These are phyloP conservation scores for Sarcophaga variegata DNA, from an alignment of 2,888 invertebrate species.

Conservation along the genomic window DNA sequence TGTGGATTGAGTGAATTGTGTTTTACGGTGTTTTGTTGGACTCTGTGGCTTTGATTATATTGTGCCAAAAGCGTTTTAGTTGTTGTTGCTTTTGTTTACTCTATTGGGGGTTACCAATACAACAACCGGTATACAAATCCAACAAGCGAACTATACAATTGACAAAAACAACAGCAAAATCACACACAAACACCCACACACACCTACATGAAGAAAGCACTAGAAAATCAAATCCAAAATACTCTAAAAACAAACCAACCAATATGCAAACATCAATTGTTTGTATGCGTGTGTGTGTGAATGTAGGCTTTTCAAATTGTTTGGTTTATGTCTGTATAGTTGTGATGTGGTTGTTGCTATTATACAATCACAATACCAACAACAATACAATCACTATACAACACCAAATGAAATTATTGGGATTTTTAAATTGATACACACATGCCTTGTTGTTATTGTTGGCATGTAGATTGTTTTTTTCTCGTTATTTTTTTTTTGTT, in stretches of 20 bases:
- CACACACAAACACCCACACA: no score
- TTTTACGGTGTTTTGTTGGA: slow-evolving; percentile 62
- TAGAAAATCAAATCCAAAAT: slow-evolving; percentile 53
- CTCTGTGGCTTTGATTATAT: slow-evolving; percentile 70
- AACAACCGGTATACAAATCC: slow-evolving; percentile 22
- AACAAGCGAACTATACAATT: slow-evolving; percentile 39
- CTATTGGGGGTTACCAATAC: slow-evolving; percentile 66
- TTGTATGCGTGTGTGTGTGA: not conserved
- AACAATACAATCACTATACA: slow-evolving; percentile 1
- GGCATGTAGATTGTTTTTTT: no score
- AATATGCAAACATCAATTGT: slow-evolving; percentile 62
- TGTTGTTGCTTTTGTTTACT: slow-evolving; percentile 59
- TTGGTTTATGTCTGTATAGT: slow-evolving; percentile 33
- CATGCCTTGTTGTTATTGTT: slow-evolving; percentile 25
- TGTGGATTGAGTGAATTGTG: slow-evolving; percentile 61
- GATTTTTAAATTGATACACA: slow-evolving; percentile 64
- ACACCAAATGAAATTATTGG: slow-evolving; percentile 65
- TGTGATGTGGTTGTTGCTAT: slow-evolving; percentile 23
- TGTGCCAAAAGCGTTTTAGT: slow-evolving; percentile 65
- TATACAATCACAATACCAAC: slow-evolving; percentile 28
- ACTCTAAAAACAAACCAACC: slow-evolving; percentile 23
- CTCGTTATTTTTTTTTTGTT: no score
- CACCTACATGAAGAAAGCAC: not conserved
- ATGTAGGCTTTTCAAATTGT: slow-evolving; percentile 31
- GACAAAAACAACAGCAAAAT: slow-evolving; percentile 35